These are phyloP conservation scores for Eupithecia abbreviata DNA, from an alignment of 2,888 invertebrate genomes.

Conservation along the genomic window DNA sequence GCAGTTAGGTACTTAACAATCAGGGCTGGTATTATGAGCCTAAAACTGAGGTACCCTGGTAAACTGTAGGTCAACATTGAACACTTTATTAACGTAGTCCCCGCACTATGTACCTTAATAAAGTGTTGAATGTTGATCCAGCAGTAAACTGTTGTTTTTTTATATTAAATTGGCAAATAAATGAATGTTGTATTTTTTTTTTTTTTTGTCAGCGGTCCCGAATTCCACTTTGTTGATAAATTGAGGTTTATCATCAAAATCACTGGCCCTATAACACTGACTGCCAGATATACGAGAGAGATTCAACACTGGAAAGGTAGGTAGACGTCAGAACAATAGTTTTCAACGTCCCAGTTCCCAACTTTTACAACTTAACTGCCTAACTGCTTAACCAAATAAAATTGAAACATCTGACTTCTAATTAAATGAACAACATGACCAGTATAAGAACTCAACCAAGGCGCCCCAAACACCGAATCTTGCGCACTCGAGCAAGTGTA, in stretches of 20 bases:
- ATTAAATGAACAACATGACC: neutral
- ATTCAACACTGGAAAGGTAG: neutral
- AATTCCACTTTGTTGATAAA: too few species aligned
- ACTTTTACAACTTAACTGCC: neutral
- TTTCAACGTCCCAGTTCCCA: neutral
- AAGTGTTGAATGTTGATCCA: too few species aligned
- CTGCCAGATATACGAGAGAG: neutral
- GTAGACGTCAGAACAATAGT: neutral
- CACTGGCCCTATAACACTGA: neutral
- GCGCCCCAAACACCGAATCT: conserved; percentile 37
- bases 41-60: neutral
- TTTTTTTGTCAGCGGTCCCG: too few species aligned
- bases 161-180: too few species aligned
- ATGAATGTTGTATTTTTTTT: too few species aligned
- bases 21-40: neutral
- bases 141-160: too few species aligned
- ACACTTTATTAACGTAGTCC: too few species aligned
- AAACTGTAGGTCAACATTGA: too few species aligned
- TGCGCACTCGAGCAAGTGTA: conserved; percentile 58
- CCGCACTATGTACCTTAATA: too few species aligned
- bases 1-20: neutral
- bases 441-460: conserved; percentile 14
- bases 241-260: neutral
- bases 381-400: neutral
- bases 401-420: neutral